Percentiles rank a stretch among this genome's conserved stretches.
Conservation (phyloP, 2,113 vertebrate genomes). For the Syrmaticus mikado region DNA sequence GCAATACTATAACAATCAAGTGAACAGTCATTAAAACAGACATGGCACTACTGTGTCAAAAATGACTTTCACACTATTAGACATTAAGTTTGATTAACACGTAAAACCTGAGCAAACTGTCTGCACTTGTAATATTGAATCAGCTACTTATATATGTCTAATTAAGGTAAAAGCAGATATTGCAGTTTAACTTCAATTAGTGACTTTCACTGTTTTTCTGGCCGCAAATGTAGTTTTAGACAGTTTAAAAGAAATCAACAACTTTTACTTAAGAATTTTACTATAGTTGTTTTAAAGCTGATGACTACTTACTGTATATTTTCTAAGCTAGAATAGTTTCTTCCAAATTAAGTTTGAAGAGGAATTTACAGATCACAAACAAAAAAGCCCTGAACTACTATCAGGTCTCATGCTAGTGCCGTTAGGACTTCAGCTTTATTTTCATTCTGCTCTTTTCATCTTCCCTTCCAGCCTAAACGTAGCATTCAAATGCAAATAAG, state of each 20-base stretch:
- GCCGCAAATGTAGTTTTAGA: background rate
- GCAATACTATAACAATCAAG: constrained; percentile 76
- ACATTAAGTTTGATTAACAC: background rate
- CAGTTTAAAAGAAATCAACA: background rate
- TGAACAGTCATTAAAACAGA: background rate
- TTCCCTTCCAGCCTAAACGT: background rate
- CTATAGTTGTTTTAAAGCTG: background rate
- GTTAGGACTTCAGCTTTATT: background rate
- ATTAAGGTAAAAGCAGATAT: background rate
- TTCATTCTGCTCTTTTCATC: background rate
- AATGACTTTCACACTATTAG: background rate
- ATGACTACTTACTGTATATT: background rate
- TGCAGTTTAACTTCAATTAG: background rate
- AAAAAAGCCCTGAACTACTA: background rate
- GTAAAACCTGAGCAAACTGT: background rate
- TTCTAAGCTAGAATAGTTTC: background rate
- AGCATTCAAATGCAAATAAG: background rate
- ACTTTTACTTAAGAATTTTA: background rate
- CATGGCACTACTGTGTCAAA: background rate
- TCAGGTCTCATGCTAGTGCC: background rate
- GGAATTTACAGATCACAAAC: background rate
- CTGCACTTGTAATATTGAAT: background rate
- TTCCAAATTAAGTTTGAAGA: background rate
- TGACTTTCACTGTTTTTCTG: background rate
- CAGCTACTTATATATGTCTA: rapidly evolving